Percentiles rank a stretch among this genome's conserved stretches.
Evolutionary conservation across 2,797 vertebrate species (phyloP).

Genomic region (Acrossocheilus wenchowensis): DNA sequence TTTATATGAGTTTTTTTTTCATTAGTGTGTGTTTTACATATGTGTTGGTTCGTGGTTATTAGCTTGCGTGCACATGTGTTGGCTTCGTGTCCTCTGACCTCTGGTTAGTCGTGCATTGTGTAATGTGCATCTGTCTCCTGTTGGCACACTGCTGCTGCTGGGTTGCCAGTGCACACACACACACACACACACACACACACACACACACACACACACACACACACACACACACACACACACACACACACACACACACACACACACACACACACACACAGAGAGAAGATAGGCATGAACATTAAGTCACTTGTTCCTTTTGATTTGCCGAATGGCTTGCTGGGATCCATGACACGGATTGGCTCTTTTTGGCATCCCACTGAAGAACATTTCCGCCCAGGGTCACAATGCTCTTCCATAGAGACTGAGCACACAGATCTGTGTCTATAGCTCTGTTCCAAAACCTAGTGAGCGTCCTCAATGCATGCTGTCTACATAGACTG

Average conservation of each 20-base stretch:
- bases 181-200: neutral
- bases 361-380: constrained; percentile 43
- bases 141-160: constrained; percentile 27
- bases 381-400: constrained; percentile 14
- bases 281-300: constrained; percentile 36
- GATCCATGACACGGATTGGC: constrained; percentile 31
- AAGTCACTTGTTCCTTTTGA: constrained; percentile 39
- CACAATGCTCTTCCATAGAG: neutral
- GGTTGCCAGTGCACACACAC: neutral
- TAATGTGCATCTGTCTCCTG: constrained; percentile 34
- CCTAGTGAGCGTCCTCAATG: neutral
- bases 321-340: constrained; percentile 20
- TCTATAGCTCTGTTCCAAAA: neutral
- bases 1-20: neutral
- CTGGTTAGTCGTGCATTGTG: constrained; percentile 21
- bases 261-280: neutral
- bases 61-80: constrained; percentile 32
- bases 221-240: neutral
- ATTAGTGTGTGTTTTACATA: neutral
- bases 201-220: constrained; percentile 5
- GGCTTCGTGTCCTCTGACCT: constrained; percentile 25
- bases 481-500: neutral
- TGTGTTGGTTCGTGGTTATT: neutral
- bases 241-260: neutral
- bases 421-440: neutral